Conservation (phyloP, 1,140 invertebrate species). For the Ctenoplectra terminalis region DNA sequence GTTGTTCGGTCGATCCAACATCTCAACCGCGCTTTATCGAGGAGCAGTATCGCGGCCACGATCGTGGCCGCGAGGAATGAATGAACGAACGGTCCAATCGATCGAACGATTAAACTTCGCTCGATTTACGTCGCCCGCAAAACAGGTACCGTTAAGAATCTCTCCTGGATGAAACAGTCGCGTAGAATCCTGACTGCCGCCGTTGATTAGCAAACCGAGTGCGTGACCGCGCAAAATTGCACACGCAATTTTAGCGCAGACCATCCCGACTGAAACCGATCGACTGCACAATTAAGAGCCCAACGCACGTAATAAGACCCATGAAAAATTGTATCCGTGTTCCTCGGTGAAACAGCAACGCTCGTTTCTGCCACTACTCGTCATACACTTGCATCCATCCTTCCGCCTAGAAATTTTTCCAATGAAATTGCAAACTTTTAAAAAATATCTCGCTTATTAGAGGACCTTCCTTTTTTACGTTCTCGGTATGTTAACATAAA, state of each 20-base stretch:
- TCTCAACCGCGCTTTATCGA: constrained; percentile 7
- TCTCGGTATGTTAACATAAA: too few species aligned
- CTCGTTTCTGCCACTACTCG: too few species aligned
- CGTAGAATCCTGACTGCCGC: background rate
- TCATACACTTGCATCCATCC: too few species aligned
- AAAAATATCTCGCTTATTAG: too few species aligned
- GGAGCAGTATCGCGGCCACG: background rate
- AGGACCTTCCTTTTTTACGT: too few species aligned
- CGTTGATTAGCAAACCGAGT: background rate
- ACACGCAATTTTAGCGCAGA: background rate
- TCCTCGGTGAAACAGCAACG: background rate
- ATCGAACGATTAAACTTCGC: constrained; percentile 16
- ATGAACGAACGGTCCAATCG: background rate
- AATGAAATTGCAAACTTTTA: too few species aligned
- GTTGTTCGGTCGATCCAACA: constrained; percentile 1
- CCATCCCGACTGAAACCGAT: background rate
- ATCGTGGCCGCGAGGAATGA: constrained; percentile 4
- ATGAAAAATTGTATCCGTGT: background rate
- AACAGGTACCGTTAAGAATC: constrained; percentile 33
- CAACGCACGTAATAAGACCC: background rate
- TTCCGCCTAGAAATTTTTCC: too few species aligned
- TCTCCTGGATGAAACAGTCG: background rate
- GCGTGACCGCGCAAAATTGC: constrained; percentile 9
- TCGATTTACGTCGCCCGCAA: constrained; percentile 25
- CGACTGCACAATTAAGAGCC: constrained; percentile 7